Percentiles rank a stretch among this genome's conserved stretches.
phyloP scores from a whole-genome alignment of 2,113 vertebrate genomes.

The Tachuris rubrigastra region DNA sequence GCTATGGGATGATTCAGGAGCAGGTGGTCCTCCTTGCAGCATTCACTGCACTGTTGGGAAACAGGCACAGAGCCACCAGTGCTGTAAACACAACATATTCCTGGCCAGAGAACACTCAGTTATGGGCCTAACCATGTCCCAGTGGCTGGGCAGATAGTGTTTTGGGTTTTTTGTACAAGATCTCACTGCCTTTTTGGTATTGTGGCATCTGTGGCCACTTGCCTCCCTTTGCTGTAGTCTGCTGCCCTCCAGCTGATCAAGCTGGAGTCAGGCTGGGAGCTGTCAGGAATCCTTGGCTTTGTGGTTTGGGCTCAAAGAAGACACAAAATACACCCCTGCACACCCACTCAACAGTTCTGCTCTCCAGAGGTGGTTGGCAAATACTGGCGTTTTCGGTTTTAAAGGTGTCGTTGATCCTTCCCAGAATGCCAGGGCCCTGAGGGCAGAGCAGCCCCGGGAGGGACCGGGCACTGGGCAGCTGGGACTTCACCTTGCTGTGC shows the following conservation, averaged over 20 bases:
- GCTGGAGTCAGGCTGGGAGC: not conserved
- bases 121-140: not conserved
- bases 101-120: not conserved
- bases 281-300: not conserved
- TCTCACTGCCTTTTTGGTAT: not conserved
- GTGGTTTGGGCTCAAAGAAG: not conserved
- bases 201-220: not conserved
- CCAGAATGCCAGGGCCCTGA: not conserved
- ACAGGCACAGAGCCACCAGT: rapidly evolving
- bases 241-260: not conserved
- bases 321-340: not conserved
- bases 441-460: not conserved
- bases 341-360: not conserved
- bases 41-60: not conserved
- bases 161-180: not conserved
- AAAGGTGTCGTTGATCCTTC: not conserved
- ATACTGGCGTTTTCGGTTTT: not conserved
- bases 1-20: not conserved
- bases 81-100: not conserved
- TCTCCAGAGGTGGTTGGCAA: not conserved
- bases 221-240: not conserved
- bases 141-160: not conserved
- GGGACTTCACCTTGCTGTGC: not conserved
- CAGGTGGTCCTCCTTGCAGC: not conserved
- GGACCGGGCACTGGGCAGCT: not conserved